These are phyloP conservation scores for Zoroaster sp. DNA, from an alignment of 53 echinoderm and acorn worm species.

Conservation along the genomic window DNA sequence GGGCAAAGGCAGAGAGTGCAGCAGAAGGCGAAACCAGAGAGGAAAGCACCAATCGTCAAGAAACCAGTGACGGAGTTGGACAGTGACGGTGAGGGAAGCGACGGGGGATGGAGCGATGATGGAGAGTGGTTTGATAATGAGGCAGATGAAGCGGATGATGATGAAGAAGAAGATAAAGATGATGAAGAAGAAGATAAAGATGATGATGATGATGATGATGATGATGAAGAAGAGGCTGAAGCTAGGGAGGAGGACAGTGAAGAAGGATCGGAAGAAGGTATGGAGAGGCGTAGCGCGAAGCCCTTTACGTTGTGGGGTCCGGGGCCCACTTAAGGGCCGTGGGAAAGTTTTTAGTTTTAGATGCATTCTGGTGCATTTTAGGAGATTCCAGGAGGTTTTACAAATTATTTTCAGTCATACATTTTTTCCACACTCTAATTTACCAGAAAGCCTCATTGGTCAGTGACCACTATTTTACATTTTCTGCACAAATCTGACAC, in stretches of 20 bases:
- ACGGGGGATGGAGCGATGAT: constrained; percentile 43
- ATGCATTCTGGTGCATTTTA: too few relatives aligned
- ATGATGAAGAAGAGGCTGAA: background rate
- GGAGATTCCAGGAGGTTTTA: too few relatives aligned
- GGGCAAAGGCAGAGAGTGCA: background rate
- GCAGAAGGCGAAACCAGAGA: background rate
- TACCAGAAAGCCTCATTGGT: too few relatives aligned
- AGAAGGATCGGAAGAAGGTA: background rate
- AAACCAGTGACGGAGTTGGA: constrained; percentile 57
- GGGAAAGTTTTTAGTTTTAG: too few relatives aligned
- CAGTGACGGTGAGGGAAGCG: constrained; percentile 40
- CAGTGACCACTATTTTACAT: background rate
- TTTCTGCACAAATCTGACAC: background rate
- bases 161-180: constrained; percentile 36
- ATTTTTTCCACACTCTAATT: too few relatives aligned
- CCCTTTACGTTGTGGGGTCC: too few relatives aligned
- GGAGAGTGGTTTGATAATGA: constrained; percentile 38
- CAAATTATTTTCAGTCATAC: too few relatives aligned
- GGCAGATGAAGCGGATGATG: too few relatives aligned
- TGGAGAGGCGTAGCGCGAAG: background rate
- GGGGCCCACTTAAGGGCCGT: too few relatives aligned
- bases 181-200: constrained; percentile 16
- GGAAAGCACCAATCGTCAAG: background rate
- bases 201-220: constrained; percentile 12
- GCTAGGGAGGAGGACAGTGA: background rate